Conservation (phyloP, 30 jellyfish, hydroid and myxozoan species). For the Rhopilema esculentum region DNA sequence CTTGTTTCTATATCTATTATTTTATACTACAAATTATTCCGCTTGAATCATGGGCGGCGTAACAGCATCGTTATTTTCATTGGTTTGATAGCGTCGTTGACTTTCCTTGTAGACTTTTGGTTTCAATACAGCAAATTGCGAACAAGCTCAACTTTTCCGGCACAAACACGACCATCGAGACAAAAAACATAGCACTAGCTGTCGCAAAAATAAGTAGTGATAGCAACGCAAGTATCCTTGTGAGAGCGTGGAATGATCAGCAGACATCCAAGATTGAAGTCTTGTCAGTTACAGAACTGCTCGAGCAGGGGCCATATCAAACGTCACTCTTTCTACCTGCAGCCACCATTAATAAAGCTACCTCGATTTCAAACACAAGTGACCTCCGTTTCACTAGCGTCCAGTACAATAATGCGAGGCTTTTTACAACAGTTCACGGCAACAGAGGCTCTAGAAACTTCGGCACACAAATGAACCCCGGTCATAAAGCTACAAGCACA, state of each 20-base stretch:
- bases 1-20: too few species aligned
- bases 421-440: background rate
- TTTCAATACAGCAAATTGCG: slow-evolving; percentile 12
- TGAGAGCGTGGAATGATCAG: background rate
- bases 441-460: background rate
- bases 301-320: background rate
- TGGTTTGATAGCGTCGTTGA: background rate
- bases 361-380: background rate
- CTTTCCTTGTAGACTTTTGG: slow-evolving; percentile 3
- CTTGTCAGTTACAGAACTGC: background rate
- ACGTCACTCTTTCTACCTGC: background rate
- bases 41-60: too few species aligned
- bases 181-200: background rate
- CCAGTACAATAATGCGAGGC: slow-evolving; percentile 10
- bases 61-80: too few species aligned
- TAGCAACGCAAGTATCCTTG: background rate
- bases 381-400: slow-evolving; percentile 19
- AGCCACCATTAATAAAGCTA: slow-evolving; percentile 10
- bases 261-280: background rate
- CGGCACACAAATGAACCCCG: background rate
- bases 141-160: background rate
- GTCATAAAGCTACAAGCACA: background rate
- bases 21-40: too few species aligned
- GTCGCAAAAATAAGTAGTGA: background rate
- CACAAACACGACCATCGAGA: background rate